These are phyloP conservation scores for Xiphophorus hellerii DNA, from an alignment of 2,113 vertebrate genomes.

Conservation along the genomic window DNA sequence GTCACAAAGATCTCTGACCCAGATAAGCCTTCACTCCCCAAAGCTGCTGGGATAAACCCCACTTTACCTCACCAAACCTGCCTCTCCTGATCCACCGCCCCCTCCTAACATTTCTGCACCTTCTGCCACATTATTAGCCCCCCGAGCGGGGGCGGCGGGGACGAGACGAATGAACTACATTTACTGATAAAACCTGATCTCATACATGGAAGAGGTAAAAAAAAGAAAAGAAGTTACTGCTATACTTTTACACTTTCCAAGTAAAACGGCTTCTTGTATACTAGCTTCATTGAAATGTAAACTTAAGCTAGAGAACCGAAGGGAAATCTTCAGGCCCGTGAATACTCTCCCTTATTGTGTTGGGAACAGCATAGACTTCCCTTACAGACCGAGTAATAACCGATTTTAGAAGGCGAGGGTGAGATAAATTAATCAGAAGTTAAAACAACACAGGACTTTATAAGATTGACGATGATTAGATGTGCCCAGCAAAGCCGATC, in stretches of 20 bases:
- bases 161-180: not conserved
- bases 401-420: not conserved
- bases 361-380: not conserved
- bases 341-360: not conserved
- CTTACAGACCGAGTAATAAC: not conserved
- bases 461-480: not conserved
- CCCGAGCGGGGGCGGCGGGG: conserved; percentile 5
- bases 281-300: not conserved
- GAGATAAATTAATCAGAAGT: not conserved
- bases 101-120: conserved; percentile 51
- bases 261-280: not conserved
- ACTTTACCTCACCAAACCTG: conserved; percentile 85
- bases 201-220: not conserved
- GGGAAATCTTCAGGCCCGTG: not conserved
- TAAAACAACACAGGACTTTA: not conserved
- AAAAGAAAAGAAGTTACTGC: not conserved
- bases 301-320: not conserved
- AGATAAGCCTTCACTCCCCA: conserved; percentile 78
- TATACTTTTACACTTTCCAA: not conserved
- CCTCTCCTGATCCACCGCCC: conserved; percentile 71
- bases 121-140: conserved; percentile 70
- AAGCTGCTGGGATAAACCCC: conserved; percentile 82
- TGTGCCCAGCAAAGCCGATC: conserved; percentile 9
- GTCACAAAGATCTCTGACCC: conserved; percentile 84
- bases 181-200: not conserved